Conservation (phyloP, 2,888 invertebrate genomes). For the Calameuta pallipes region DNA sequence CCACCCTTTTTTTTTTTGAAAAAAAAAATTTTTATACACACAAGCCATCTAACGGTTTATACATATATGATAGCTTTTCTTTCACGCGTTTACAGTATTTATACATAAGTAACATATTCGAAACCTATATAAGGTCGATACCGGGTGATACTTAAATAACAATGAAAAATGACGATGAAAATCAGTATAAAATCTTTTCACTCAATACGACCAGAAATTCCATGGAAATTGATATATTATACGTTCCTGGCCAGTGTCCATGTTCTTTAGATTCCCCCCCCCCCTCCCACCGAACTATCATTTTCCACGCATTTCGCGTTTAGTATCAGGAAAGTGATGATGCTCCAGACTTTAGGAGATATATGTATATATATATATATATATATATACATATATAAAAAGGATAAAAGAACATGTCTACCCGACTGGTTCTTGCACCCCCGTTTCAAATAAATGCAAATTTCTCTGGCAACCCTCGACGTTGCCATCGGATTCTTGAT, state of each 20-base stretch:
- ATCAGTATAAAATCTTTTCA: conserved; percentile 14
- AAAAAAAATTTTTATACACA: background rate
- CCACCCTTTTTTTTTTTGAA: background rate
- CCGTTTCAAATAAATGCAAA: conserved; percentile 38
- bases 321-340: background rate
- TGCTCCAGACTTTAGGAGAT: conserved; percentile 5
- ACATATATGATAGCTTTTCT: background rate
- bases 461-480: conserved; percentile 32
- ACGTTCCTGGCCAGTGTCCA: conserved; percentile 24
- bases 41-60: background rate
- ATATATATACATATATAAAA: background rate
- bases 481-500: conserved; percentile 26
- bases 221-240: background rate
- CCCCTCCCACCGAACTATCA: background rate
- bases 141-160: background rate
- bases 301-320: background rate
- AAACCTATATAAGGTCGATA: background rate
- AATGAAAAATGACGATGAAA: conserved; percentile 39
- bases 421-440: background rate
- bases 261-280: conserved; percentile 16
- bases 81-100: background rate
- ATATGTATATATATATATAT: background rate
- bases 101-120: background rate
- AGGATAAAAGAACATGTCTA: background rate
- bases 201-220: background rate